Evolutionary conservation across 2,888 invertebrate genomes (phyloP).

Genomic region (Oligia strigilis): DNA sequence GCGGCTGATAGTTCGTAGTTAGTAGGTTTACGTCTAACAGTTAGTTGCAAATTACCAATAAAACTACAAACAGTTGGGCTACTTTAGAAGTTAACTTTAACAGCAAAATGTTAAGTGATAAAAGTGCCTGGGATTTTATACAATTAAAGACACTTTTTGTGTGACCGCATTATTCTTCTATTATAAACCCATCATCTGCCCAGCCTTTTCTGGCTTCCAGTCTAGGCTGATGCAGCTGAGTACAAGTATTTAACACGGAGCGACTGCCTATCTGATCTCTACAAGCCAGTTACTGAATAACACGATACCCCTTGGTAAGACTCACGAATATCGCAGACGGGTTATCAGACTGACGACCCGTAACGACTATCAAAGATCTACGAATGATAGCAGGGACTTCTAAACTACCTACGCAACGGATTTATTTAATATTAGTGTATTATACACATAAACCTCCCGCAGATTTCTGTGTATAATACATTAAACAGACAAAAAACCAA

Average conservation of each 20-base stretch:
- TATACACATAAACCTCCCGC: too few species aligned
- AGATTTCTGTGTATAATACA: too few species aligned
- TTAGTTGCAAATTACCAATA: constrained; percentile 1
- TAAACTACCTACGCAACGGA: neutral
- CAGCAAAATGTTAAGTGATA: constrained; percentile 14
- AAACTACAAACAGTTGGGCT: constrained; percentile 10
- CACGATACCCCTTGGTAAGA: neutral
- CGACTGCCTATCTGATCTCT: neutral
- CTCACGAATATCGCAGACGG: too few species aligned
- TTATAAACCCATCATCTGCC: neutral
- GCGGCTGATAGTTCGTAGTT: neutral
- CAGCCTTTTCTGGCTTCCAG: neutral
- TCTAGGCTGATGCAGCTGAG: neutral
- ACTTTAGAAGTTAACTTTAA: neutral
- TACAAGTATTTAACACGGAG: neutral
- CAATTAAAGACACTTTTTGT: neutral
- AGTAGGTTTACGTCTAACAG: constrained; percentile 24
- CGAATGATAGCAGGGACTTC: neutral
- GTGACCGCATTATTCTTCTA: neutral
- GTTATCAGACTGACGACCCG: too few species aligned
- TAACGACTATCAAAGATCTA: neutral
- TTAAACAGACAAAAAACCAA: too few species aligned
- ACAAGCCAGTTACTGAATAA: neutral
- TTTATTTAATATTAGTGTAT: too few species aligned
- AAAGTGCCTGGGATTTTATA: constrained; percentile 26